A percentile compares a stretch with the other conserved stretches of the same genome.
These are phyloP conservation scores for Rattus norvegicus DNA, from an alignment of 2,113 vertebrate species.

Conservation along the genomic window DNA sequence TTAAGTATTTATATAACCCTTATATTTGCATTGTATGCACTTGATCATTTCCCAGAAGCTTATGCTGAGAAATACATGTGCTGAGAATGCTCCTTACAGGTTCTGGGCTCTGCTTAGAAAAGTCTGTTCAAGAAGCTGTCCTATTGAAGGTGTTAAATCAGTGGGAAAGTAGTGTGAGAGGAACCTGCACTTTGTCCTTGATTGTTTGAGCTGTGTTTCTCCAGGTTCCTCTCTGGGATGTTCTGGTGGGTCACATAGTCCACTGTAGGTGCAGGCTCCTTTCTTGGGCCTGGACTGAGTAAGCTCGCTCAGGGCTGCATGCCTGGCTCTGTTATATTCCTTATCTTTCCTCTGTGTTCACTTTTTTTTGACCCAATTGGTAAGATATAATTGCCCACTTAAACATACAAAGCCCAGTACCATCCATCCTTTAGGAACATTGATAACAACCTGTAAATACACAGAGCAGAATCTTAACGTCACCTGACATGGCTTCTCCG, in stretches of 20 bases:
- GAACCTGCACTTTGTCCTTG: neutral
- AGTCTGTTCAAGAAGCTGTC: neutral
- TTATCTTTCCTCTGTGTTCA: neutral
- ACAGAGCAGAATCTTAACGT: too few relatives aligned
- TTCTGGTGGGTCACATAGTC: neutral
- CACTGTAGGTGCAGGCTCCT: neutral
- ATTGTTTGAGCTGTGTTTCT: neutral
- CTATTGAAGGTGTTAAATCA: neutral
- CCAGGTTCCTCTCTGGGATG: neutral
- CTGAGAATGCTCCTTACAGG: slow-evolving; percentile 28
- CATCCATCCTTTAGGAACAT: too few relatives aligned
- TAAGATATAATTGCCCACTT: too few relatives aligned
- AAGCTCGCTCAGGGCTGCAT: neutral
- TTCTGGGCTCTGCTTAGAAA: slow-evolving; percentile 10
- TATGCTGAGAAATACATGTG: slow-evolving; percentile 62
- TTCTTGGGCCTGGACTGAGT: neutral
- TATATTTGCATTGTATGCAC: slow-evolving; percentile 69
- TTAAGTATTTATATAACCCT: slow-evolving; percentile 79
- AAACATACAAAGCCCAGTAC: too few relatives aligned
- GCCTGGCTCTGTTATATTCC: neutral
- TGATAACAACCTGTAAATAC: too few relatives aligned
- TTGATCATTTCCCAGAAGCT: slow-evolving; percentile 72
- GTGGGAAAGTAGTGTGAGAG: neutral
- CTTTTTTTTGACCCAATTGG: neutral
- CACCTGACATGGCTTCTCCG: too few relatives aligned